Evolutionary conservation across 2,888 invertebrate genomes (phyloP).

Genomic region (Nomada ruficornis): DNA sequence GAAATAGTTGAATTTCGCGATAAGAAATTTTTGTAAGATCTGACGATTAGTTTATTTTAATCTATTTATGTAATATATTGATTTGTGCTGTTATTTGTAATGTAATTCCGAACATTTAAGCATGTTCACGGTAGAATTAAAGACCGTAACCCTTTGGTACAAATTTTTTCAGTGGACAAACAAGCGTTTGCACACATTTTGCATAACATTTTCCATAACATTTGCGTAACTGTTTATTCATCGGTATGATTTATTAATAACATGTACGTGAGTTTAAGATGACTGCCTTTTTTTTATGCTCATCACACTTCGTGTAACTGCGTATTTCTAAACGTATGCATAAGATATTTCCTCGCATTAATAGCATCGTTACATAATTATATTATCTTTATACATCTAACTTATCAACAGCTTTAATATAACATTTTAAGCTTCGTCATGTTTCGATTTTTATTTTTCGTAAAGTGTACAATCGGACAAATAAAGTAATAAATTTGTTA

Average conservation of each 20-base stretch:
- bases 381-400: conserved; percentile 22
- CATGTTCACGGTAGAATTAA: conserved; percentile 28
- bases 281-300: conserved; percentile 69
- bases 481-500: conserved; percentile 37
- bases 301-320: conserved; percentile 52
- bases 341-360: conserved; percentile 49
- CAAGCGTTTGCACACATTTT: conserved; percentile 18
- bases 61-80: conserved; percentile 46
- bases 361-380: conserved; percentile 41
- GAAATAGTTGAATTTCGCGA: conserved; percentile 55
- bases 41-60: conserved; percentile 57
- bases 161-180: conserved; percentile 45
- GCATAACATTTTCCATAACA: conserved; percentile 16
- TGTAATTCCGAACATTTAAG: conserved; percentile 39
- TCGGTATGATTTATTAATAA: conserved; percentile 45
- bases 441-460: conserved; percentile 26
- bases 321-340: conserved; percentile 27
- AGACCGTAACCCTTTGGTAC: conserved; percentile 42
- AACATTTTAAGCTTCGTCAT: conserved; percentile 15
- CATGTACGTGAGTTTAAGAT: conserved; percentile 50
- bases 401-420: conserved; percentile 25
- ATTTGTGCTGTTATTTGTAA: conserved; percentile 54
- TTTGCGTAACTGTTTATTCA: conserved; percentile 42
- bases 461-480: conserved; percentile 24
- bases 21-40: conserved; percentile 57